phyloP scores from a whole-genome alignment of 2,113 vertebrate genomes.

The Leucoraja erinaceus region DNA sequence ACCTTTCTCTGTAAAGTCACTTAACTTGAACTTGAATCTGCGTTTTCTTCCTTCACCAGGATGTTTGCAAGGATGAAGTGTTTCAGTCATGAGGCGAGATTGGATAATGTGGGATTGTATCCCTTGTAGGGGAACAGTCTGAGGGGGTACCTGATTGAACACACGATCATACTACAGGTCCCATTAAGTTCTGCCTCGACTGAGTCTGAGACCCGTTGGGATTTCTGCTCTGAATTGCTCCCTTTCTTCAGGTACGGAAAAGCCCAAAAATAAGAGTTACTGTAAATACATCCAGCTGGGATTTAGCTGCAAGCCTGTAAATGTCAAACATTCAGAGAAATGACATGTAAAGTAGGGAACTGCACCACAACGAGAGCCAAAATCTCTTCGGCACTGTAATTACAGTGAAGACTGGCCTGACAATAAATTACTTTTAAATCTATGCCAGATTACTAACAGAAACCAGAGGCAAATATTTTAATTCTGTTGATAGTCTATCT shows the following conservation, averaged over 20 bases:
- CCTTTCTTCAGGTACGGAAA: not conserved
- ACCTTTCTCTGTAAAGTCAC: too few species aligned
- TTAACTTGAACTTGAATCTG: too few species aligned
- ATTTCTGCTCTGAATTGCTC: not conserved
- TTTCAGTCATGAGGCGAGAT: too few species aligned
- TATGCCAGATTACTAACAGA: not conserved
- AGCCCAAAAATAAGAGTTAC: not conserved
- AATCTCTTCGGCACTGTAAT: not conserved
- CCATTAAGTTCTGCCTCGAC: not conserved
- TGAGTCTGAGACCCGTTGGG: not conserved
- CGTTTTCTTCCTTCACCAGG: too few species aligned
- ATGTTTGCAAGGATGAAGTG: too few species aligned
- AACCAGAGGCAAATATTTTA: not conserved
- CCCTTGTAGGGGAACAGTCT: too few species aligned
- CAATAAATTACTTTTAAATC: conserved; percentile 18
- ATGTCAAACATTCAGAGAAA: not conserved
- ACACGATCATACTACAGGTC: not conserved
- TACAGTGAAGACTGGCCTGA: not conserved
- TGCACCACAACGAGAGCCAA: not conserved
- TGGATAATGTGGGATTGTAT: too few species aligned
- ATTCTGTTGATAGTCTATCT: too few species aligned
- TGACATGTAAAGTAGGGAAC: not conserved
- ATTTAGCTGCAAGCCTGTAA: not conserved
- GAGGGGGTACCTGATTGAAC: too few species aligned
- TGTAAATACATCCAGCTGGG: not conserved